Evolutionary conservation across 1,140 invertebrate genomes (phyloP), one percentile per base, ranked within the genome.

Genomic region (Batillaria attramentaria): DNA sequence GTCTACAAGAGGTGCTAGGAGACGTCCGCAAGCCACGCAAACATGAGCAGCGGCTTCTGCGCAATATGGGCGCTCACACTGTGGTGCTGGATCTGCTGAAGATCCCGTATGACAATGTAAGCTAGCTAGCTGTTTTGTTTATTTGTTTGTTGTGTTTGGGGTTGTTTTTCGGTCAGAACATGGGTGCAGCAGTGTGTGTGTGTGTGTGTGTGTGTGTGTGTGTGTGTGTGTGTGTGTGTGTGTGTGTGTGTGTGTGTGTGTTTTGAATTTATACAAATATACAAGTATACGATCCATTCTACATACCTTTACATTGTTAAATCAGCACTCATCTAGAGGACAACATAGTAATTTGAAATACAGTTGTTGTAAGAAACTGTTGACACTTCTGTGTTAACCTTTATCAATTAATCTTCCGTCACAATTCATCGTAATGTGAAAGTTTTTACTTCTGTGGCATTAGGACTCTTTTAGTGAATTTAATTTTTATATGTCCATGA

Each of bases 51-150:
- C 92, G 98, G 35, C 92, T 99, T 6, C 90, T 99, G 18, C 91
- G 98, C 41, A 99, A 99, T 89, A 98, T 99, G 88, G 97, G 97
- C 18, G 98, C 99, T 0, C 98, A 99, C 88, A 96, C 96, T 37
- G 97, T 99, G 3, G 97, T 99, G 0, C 91, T 99, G 2, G 98
- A 99, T 90, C 92, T 99, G 18, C 92, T 99, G 1, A 96, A 93
- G 83, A 94, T 94, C 78, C 92, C 93, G 10, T 94, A 92, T 89
- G 93, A 94, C 79, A 93, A 93, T 83, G 91, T 92, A 78, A 79
- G 81, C 57, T n/a, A n/a, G n/a, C n/a, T n/a, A 10, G 20, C 13
- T 73, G 1, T 20, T 8, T 2, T 39, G 43, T 39, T 39, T 18
- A n/a, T 28, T n/a, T 72, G 3, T 39, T 28, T 46, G 6, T 8